phyloP scores from a whole-genome alignment of 1,140 invertebrate species.

The Drosophila tristis region DNA sequence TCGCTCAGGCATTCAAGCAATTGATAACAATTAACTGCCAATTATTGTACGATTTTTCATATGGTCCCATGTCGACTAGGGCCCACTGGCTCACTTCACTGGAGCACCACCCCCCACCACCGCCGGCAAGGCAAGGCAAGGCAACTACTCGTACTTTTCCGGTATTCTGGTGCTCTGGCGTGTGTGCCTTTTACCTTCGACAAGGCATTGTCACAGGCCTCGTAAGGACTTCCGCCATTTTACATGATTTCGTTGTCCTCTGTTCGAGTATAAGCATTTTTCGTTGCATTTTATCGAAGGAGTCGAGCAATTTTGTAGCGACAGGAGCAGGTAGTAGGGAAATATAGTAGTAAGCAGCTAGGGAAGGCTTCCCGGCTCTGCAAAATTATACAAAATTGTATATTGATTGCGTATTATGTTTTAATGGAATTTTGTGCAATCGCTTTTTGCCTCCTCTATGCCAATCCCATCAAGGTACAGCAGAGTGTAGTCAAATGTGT shows the following conservation, averaged over 20 bases:
- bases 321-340: background rate
- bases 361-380: constrained; percentile 36
- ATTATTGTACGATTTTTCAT: constrained; percentile 76
- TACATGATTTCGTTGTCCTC: too few species aligned
- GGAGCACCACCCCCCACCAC: too few species aligned
- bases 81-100: too few species aligned
- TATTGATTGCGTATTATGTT: constrained; percentile 70
- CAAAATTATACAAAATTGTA: constrained; percentile 69
- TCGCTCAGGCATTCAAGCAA: constrained; percentile 40
- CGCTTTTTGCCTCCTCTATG: constrained; percentile 46
- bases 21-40: constrained; percentile 79
- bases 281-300: constrained; percentile 64
- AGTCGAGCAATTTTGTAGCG: constrained; percentile 44
- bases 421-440: constrained; percentile 70
- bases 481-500: constrained; percentile 16
- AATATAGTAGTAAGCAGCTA: background rate
- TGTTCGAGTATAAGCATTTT: constrained; percentile 6
- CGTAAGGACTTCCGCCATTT: too few species aligned
- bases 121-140: too few species aligned
- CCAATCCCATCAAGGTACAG: constrained; percentile 26
- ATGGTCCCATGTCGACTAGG: background rate
- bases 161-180: too few species aligned
- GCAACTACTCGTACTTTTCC: too few species aligned
- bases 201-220: too few species aligned
- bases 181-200: too few species aligned